phyloP scores from a whole-genome alignment of 2,113 vertebrate genomes.

The Coracopsis vasa region DNA sequence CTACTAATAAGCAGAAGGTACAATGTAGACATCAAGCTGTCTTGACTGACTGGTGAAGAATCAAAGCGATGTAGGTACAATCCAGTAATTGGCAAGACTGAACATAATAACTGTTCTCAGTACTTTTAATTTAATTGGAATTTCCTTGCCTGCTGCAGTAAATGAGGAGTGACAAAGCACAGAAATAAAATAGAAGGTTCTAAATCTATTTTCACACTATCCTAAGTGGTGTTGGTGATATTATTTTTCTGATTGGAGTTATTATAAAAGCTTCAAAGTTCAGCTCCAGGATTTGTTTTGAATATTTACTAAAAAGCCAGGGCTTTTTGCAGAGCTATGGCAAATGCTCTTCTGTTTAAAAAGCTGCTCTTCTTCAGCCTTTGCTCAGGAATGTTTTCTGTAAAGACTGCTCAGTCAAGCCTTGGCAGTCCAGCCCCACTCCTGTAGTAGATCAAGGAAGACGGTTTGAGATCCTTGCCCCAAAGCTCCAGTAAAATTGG shows the following conservation, averaged over 20 bases:
- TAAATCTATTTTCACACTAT: constrained; percentile 47
- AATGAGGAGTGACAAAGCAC: constrained; percentile 56
- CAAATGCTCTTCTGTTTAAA: neutral
- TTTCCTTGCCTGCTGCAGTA: constrained; percentile 59
- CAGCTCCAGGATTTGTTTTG: constrained; percentile 39
- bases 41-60: constrained; percentile 59
- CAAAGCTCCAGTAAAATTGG: neutral
- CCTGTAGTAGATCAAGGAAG: neutral
- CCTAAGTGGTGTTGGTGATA: neutral
- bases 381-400: neutral
- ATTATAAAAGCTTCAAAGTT: constrained; percentile 47
- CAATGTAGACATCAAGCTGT: constrained; percentile 69
- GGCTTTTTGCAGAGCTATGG: neutral
- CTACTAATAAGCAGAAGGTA: constrained; percentile 62
- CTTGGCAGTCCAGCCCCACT: neutral
- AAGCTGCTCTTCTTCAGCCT: neutral
- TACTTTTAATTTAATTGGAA: constrained; percentile 68
- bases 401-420: neutral
- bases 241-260: constrained; percentile 31
- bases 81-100: constrained; percentile 64
- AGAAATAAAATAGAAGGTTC: constrained; percentile 59
- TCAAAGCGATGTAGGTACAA: constrained; percentile 51
- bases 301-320: constrained; percentile 40
- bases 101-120: constrained; percentile 61
- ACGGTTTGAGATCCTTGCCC: neutral